Base-by-base conservation (phyloP, 2,797 vertebrate genomes). In the Anableps anableps region DNA sequence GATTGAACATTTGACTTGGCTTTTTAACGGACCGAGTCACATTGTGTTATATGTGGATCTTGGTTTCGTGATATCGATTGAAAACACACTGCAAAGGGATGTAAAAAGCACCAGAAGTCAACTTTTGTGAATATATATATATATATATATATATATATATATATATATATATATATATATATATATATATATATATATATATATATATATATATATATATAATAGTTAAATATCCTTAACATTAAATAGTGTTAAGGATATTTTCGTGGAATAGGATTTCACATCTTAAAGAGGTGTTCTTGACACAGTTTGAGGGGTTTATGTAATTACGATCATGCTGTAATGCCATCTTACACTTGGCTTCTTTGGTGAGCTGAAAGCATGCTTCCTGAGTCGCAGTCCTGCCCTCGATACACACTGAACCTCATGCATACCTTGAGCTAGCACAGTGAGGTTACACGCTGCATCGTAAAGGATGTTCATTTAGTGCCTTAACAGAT, bases 381-480 rank as follows among this genome's bases (percentile, higher is more conserved):
- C 91, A 92, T 93, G 91, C 94, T 91, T 93, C 86, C 88, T 90
- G 88, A 91, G 89, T 80, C 90, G 83, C 89, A 84, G 82, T 58
- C 86, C 90, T 94, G 91, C 83, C 92, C 92, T 93, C 90, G 85
- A 94, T 93, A 89, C 90, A 94, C 92, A 90, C 87, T 91, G 82
- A 94, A 86, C 87, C 87, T 74, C 26, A 72, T 87, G 85, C 83
- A 77, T 60, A 85, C 58, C 75, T 76, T 26, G 41, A 82, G 83
- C 85, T 89, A 86, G 90, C 81, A 87, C 85, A 88, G 60, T 0
- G 72, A 85, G 82, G 51, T 84, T 80, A 76, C 70, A 72, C 55
- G 60, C 75, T 14, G 78, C 79, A 79, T 81, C 83, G 78, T 85
- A 87, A 87, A 88, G 79, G 70, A 88, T 82, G 85, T 83, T 90